Conservation (phyloP, 2,113 vertebrate species). For the Trochalopteron elliotii region DNA sequence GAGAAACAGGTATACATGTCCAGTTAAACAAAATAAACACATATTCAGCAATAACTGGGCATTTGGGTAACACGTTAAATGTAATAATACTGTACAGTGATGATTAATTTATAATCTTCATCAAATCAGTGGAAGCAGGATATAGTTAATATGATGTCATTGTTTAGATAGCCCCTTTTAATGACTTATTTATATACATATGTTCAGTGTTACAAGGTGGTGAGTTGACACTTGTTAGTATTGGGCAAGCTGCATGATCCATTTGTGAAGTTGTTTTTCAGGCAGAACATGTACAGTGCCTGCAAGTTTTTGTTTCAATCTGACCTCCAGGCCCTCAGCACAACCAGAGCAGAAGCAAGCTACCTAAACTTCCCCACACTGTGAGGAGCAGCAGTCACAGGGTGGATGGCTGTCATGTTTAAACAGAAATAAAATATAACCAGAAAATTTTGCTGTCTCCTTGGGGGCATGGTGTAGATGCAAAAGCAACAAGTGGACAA, state of each 20-base stretch:
- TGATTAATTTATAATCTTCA: neutral
- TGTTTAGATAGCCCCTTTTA: neutral
- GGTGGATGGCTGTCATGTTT: neutral
- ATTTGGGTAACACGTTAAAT: neutral
- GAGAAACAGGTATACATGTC: neutral
- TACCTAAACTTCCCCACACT: neutral
- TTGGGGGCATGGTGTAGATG: no score
- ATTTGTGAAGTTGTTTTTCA: neutral
- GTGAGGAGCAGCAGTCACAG: neutral
- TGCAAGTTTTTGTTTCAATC: neutral
- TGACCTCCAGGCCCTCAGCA: neutral
- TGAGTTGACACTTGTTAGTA: neutral
- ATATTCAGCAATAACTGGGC: neutral
- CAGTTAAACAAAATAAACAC: neutral
- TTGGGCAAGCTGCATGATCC: neutral
- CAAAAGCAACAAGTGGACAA: neutral
- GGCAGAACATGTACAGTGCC: neutral
- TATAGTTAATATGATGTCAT: neutral
- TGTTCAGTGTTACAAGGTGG: neutral
- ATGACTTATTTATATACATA: neutral
- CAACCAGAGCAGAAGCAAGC: rapidly evolving
- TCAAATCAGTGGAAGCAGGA: neutral
- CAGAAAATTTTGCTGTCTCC: neutral
- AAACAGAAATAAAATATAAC: neutral
- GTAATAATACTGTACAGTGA: neutral